Evolutionary conservation across 2,888 invertebrate genomes (phyloP), one percentile per base, ranked within the genome.

Genomic region (Neria commutata): DNA sequence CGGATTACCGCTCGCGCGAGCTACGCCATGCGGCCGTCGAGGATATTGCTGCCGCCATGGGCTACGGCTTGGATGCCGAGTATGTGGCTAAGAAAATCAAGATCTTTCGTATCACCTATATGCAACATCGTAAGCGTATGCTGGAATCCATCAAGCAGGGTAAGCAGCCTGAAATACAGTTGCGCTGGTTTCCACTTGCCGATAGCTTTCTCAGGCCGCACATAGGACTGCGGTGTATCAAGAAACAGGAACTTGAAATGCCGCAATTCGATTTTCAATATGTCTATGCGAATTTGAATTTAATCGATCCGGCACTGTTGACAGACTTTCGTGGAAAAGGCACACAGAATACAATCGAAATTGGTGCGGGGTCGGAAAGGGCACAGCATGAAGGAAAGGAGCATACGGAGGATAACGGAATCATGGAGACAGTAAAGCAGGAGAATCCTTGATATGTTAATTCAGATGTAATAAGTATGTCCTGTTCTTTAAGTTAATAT

Each of bases 61-160:
- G 72, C 17, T 65, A 69, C 54, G 70, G 67, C 1, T 33, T 73
- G 5, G 56, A 66, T 46, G 54, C 66, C 4, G 62, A 67, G 17
- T 70, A 71, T 61, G 71, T 72, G 1, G 65, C 69, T 0, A 72
- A 70, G 40, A 73, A 72, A 54, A 72, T 73, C 8, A 70, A 71
- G 51, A 73, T 72, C n/a, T 71, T 73, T 47, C 73, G 73, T n/a
- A 72, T 73, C 24, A 70, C 72, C 3, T 73, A 73, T 37, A 73
- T 72, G 71, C 72, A 72, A 29, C 72, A 73, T 56, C 65, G 71
- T 10, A 73, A 71, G 21, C 65, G 72, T 5, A 65, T 72, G 63
- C 37, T 72, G 16, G 69, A 68, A 19, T 67, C 67, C 0, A 52
- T 59, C 0, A 64, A 69, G 40, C 62, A 64, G 4, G 70, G 68